Evolutionary conservation across 2,888 invertebrate genomes (phyloP), one percentile per base, ranked within the genome.

Genomic region (Conops quadrifasciatus): DNA sequence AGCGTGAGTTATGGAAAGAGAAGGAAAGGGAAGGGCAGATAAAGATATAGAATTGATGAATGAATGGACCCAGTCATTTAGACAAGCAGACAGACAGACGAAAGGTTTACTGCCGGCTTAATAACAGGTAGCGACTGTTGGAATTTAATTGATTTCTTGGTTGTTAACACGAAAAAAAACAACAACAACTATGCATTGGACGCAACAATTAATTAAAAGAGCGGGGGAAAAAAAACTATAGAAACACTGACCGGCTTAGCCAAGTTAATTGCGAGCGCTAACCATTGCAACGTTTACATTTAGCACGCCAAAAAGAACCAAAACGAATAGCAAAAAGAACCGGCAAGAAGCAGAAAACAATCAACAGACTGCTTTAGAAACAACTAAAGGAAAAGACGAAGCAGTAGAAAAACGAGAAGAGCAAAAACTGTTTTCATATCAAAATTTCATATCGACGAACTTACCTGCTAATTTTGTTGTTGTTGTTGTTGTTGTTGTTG

Each of bases 81-180:
- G 58, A 28, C 24, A 58, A 13, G n/a, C 36, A 36, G 19, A 36
- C 45, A 43, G 15, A 21, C 24, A 24, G 19, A n/a, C 11, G 43
- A 21, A 62, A n/a, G 21, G 19, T 2, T 53, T 19, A n/a, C 9
- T 21, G 21, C 1, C 13, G 15, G 53, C 16, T 2, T 53, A 7
- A 49, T 24, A 47, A 49, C 26, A 49, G n/a, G 21, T 3, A 49
- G 9, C 2, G 24, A n/a, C 2, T 36, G 43, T 30, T 53, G 51
- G 49, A 19, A 26, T 65, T 65, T 65, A 65, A 65, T 65, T 65
- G 65, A 30, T 65, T 65, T 65, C 65, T 51, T 36, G 9, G 60
- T 36, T 53, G 53, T 19, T 21, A 53, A 21, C 53, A 53, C 19
- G 19, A 53, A 53, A 11, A 53, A n/a, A 53, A 53, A n/a, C 60